These are phyloP conservation scores for Choloepus didactylus DNA, from an alignment of 2,797 vertebrate genomes.

Conservation along the genomic window DNA sequence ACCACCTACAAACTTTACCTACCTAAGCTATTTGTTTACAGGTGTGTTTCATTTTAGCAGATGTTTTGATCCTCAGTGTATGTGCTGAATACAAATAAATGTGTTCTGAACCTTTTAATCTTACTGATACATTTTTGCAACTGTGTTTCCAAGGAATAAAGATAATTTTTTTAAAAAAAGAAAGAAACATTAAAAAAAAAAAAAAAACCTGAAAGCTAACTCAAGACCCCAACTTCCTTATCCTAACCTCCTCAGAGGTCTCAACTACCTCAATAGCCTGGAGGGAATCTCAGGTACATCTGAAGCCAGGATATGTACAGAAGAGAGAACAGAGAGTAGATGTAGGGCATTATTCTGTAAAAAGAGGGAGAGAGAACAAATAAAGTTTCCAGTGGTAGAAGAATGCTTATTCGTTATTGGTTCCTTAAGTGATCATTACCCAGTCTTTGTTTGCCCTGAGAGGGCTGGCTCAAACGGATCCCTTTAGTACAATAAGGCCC, in stretches of 20 bases:
- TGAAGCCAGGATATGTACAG: background rate
- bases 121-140: slow-evolving; percentile 81
- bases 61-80: slow-evolving; percentile 84
- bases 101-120: slow-evolving; percentile 82
- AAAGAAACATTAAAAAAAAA: too few relatives aligned
- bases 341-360: background rate
- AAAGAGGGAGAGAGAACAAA: background rate
- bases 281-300: background rate
- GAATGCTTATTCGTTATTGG: background rate
- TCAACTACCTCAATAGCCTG: background rate
- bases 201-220: background rate
- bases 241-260: background rate
- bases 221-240: background rate
- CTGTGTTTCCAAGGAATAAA: slow-evolving; percentile 79
- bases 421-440: background rate
- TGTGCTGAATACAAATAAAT: slow-evolving; percentile 88
- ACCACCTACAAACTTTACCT: slow-evolving; percentile 61
- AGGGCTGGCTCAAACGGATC: background rate
- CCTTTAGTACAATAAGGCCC: background rate
- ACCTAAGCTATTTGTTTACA: slow-evolving; percentile 87
- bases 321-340: background rate
- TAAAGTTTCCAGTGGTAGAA: background rate
- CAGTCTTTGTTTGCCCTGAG: background rate
- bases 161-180: background rate
- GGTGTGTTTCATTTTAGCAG: slow-evolving; percentile 81